Evolutionary conservation across 1,140 invertebrate species (phyloP).

Genomic region (Macrobrachium nipponense): DNA sequence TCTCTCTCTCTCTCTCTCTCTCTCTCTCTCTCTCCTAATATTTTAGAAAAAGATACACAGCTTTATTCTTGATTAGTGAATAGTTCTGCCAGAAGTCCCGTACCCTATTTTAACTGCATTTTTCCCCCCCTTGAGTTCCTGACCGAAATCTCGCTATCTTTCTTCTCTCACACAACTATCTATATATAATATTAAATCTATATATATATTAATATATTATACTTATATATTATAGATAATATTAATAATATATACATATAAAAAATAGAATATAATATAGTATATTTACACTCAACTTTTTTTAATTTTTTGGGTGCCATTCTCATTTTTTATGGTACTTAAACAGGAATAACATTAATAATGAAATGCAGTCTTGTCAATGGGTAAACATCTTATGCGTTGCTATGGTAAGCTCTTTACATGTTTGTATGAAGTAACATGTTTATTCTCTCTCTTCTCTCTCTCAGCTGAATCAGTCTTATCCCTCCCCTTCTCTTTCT

Average conservation of each 20-base stretch:
- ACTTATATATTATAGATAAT: too few relatives aligned
- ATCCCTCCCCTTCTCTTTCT: not conserved
- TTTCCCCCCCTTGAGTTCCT: too few relatives aligned
- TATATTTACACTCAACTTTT: not conserved
- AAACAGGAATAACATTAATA: too few relatives aligned
- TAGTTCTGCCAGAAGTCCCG: not conserved
- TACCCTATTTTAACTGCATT: too few relatives aligned
- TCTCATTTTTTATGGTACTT: too few relatives aligned
- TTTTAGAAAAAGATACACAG: not conserved
- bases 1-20: slow-evolving; percentile 38
- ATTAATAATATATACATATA: too few relatives aligned
- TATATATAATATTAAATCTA: too few relatives aligned
- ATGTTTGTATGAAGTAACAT: not conserved
- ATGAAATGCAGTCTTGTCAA: not conserved
- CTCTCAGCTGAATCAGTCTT: not conserved
- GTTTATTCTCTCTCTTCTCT: not conserved
- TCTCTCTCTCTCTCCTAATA: slow-evolving; percentile 21
- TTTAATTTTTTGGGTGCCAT: too few relatives aligned
- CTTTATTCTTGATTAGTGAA: not conserved
- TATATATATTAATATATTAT: too few relatives aligned
- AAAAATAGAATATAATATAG: too few relatives aligned
- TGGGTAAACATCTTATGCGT: not conserved
- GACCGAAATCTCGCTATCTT: too few relatives aligned
- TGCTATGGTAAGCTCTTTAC: not conserved
- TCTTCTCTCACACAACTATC: too few relatives aligned